phyloP scores from a whole-genome alignment of 2,888 invertebrate species.

The Rhagonycha fulva region DNA sequence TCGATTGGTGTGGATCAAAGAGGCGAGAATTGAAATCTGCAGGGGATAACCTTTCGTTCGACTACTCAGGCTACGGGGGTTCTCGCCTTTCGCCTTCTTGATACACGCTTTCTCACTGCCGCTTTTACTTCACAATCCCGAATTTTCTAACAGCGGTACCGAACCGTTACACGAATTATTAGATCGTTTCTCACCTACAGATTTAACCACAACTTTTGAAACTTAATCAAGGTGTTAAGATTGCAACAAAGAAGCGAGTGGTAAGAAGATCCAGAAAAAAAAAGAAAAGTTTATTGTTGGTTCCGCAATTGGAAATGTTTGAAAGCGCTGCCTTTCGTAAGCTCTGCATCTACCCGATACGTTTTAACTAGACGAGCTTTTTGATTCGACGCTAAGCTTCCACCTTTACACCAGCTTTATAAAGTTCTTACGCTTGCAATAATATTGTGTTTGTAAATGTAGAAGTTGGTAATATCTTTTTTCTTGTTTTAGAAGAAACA shows the following conservation, averaged over 20 bases:
- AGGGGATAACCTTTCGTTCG: slow-evolving; percentile 42
- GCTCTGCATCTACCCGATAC: slow-evolving; percentile 24
- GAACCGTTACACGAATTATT: not conserved
- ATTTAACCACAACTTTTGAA: not conserved
- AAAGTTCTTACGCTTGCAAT: slow-evolving; percentile 42
- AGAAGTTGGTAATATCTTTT: slow-evolving; percentile 33
- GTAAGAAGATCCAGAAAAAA: not conserved
- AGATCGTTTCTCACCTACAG: not conserved
- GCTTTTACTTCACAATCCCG: slow-evolving; percentile 24
- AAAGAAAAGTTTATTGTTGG: not conserved
- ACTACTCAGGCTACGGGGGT: slow-evolving; percentile 28
- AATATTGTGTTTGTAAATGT: slow-evolving; percentile 47
- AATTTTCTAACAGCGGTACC: slow-evolving; percentile 11
- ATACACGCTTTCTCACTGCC: slow-evolving; percentile 24
- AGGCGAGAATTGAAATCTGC: slow-evolving; percentile 52
- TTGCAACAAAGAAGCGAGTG: not conserved
- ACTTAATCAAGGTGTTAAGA: not conserved
- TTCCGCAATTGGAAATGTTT: not conserved
- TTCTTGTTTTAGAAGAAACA: not conserved
- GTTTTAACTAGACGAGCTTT: slow-evolving; percentile 28
- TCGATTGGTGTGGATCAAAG: slow-evolving; percentile 49
- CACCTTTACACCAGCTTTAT: slow-evolving; percentile 46
- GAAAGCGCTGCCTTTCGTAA: slow-evolving; percentile 18
- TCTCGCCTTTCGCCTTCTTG: slow-evolving; percentile 23
- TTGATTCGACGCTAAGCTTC: slow-evolving; percentile 41